Conservation (phyloP, 2,888 invertebrate species). For the Cerastoderma edule region DNA sequence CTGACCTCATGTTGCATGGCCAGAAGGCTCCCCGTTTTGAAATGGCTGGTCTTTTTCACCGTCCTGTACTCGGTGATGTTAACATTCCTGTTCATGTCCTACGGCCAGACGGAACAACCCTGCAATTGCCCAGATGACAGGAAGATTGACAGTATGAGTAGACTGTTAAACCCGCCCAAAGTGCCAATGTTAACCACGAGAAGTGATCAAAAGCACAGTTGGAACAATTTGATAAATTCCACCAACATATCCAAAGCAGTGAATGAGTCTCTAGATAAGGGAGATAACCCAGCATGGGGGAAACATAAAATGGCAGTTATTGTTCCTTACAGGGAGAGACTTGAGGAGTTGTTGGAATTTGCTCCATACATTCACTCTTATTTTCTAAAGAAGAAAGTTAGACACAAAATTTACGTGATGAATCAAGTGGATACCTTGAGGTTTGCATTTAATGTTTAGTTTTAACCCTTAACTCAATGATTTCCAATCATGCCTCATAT, state of each 20-base stretch:
- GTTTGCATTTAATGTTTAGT: slow-evolving; percentile 52
- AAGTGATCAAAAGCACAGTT: not conserved
- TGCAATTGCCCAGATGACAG: slow-evolving; percentile 23
- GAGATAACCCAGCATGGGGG: slow-evolving; percentile 49
- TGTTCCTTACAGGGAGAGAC: slow-evolving; percentile 97
- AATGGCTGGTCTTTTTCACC: slow-evolving; percentile 44
- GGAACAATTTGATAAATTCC: not conserved
- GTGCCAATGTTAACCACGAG: not conserved
- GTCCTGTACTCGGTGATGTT: slow-evolving; percentile 43
- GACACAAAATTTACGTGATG: slow-evolving; percentile 94
- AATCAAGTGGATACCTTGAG: slow-evolving; percentile 89
- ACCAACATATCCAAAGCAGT: not conserved
- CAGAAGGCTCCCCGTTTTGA: slow-evolving; percentile 43
- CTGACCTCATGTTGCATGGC: slow-evolving; percentile 46
- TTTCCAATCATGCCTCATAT: too few species aligned
- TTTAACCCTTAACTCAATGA: too few species aligned
- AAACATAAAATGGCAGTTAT: slow-evolving; percentile 89
- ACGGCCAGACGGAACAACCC: slow-evolving; percentile 12
- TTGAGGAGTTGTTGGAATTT: slow-evolving; percentile 97
- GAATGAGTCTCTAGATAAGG: not conserved
- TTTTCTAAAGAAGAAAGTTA: slow-evolving; percentile 90
- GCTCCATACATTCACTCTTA: slow-evolving; percentile 95
- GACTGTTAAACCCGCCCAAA: not conserved
- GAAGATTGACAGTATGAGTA: not conserved
- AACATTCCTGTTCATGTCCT: slow-evolving; percentile 43